Evolutionary conservation across 2,113 vertebrate species (phyloP).

Genomic region (Amazona vittata): DNA sequence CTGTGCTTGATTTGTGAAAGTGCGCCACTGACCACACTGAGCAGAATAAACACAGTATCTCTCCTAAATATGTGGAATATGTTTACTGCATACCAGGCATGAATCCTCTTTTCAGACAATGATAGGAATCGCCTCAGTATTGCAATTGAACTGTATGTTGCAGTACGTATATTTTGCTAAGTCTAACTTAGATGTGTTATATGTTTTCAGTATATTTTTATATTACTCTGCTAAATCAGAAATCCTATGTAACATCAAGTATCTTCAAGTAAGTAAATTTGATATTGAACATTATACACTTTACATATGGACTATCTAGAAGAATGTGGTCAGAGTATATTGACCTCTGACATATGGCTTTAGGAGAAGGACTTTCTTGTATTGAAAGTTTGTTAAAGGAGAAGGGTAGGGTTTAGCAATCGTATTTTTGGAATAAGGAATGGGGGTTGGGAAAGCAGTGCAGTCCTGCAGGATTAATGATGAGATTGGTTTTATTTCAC

Average conservation of each 20-base stretch:
- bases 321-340: not conserved
- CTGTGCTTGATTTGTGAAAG: no score
- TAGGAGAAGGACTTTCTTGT: not conserved
- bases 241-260: not conserved
- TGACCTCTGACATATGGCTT: not conserved
- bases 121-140: not conserved
- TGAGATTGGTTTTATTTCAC: not conserved
- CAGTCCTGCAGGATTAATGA: not conserved
- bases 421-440: not conserved
- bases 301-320: not conserved
- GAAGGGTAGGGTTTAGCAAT: not conserved
- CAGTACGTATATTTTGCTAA: not conserved
- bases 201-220: not conserved
- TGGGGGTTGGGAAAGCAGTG: not conserved
- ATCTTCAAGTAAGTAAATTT: not conserved
- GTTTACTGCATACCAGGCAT: no score
- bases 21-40: no score
- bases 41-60: no score
- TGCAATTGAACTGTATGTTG: not conserved
- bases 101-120: no score
- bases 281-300: not conserved
- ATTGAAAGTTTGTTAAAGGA: not conserved
- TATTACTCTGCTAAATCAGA: not conserved
- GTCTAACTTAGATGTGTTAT: rapidly evolving
- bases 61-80: no score